Evolutionary conservation across 2,113 vertebrate species (phyloP), one percentile per base, ranked within the genome.

Genomic region (Centrocercus urophasianus): DNA sequence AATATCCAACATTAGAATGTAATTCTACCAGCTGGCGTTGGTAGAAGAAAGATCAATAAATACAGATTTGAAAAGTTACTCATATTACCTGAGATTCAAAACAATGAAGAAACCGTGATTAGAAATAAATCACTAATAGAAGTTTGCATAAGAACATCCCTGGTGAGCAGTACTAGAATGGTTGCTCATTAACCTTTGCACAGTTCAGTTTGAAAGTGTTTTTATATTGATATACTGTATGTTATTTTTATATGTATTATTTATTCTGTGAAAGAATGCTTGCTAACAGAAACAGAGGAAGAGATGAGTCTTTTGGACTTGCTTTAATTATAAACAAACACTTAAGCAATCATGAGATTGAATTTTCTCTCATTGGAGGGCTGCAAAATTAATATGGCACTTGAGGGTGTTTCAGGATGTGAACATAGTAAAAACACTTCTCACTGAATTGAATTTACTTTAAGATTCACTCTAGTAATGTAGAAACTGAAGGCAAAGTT

Each of bases 341-440:
- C 67, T 95, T 89, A 86, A 47, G 69, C 61, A 93, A 86, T 94
- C 80, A 88, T 69, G 59, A 71, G 83, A 72, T 66, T 83, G 85
- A 83, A 71, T 91, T 93, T 95, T 56, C 67, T 91, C 34, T 93
- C 61, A 86, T 93, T 91, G 89, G 64, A 93, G 84, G 94, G 78
- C 82, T 87, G 73, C 82, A 89, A 92, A 95, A 93, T 95, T 92
- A 94, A 88, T 93, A 74, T 60, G 43, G 18, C 65, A 95, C 93
- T 95, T 88, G 54, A 61, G 34, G 69, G 89, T 94, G 69, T 95
- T 95, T 88, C 59, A 61, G 34, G 69, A 90, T 94, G 65, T 95
- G 91, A 91, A 90, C 94, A 61, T 54, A 83, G 20, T 64, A 83
- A 96, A 94, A 96, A 91, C 79, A 86, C 40, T 91, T 92, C 38